A percentile compares a stretch with the other conserved stretches of the same genome.
Conservation (phyloP, 1,140 invertebrate species). For the Nylanderia fulva region DNA sequence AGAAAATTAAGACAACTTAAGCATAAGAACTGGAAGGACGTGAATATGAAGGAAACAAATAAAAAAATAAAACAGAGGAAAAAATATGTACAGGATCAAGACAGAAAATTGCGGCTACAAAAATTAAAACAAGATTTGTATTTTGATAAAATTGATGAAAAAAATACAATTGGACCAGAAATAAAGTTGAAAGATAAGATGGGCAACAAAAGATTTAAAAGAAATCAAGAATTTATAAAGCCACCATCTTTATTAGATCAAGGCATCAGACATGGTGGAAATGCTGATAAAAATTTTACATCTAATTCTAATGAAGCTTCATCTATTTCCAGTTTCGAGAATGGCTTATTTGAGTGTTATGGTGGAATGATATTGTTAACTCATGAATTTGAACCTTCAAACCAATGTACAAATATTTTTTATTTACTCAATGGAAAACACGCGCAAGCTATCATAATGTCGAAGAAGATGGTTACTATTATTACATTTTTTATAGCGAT, state of each 20-base stretch:
- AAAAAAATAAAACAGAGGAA: not conserved
- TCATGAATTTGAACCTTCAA: conserved; percentile 89
- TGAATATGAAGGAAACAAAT: conserved; percentile 44
- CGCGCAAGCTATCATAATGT: conserved; percentile 90
- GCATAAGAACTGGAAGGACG: too few relatives aligned
- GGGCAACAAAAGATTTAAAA: conserved; percentile 74
- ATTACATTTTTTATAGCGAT: conserved; percentile 95
- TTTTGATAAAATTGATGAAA: conserved; percentile 60
- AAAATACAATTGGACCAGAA: conserved; percentile 81
- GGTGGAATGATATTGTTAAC: conserved; percentile 90
- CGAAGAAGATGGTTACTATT: conserved; percentile 91
- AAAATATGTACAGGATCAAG: not conserved
- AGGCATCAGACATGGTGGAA: conserved; percentile 91
- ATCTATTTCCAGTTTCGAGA: conserved; percentile 92
- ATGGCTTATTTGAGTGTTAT: conserved; percentile 90
- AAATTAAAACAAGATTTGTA: conserved; percentile 67
- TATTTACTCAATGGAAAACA: conserved; percentile 89
- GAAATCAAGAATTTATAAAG: conserved; percentile 86
- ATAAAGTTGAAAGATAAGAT: conserved; percentile 50
- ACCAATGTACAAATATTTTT: conserved; percentile 88
- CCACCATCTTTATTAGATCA: conserved; percentile 88
- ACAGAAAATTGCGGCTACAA: conserved; percentile 6
- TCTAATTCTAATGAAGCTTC: conserved; percentile 85
- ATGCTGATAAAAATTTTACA: conserved; percentile 87
- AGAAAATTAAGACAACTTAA: conserved; percentile 72